Evolutionary conservation across 1,140 invertebrate species (phyloP).

Genomic region (Euwallacea fornicatus): DNA sequence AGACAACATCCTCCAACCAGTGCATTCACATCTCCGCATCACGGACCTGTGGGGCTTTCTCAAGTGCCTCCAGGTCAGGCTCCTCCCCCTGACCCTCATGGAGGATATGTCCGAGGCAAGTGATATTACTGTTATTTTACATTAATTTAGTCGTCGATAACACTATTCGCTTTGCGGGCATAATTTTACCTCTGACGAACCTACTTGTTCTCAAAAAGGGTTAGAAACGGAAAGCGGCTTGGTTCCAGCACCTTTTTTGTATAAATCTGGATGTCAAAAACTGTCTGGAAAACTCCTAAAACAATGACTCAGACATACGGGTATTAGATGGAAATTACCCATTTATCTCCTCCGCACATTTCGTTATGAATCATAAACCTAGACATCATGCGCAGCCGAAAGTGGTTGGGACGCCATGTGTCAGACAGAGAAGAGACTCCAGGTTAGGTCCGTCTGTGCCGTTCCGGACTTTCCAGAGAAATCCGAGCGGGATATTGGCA

Average conservation of each 20-base stretch:
- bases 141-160: not conserved
- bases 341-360: not conserved
- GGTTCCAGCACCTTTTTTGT: too few relatives aligned
- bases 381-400: constrained; percentile 19
- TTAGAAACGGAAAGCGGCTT: too few relatives aligned
- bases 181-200: too few relatives aligned
- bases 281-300: not conserved
- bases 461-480: constrained; percentile 30
- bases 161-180: too few relatives aligned
- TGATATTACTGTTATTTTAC: constrained; percentile 5
- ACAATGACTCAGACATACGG: not conserved
- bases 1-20: not conserved
- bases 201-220: too few relatives aligned
- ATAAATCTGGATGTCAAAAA: not conserved
- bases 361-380: constrained; percentile 8
- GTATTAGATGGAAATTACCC: constrained; percentile 1
- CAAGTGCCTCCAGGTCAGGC: not conserved
- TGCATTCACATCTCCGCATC: not conserved
- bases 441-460: constrained; percentile 3
- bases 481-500: constrained; percentile 14
- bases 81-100: not conserved
- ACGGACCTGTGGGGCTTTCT: not conserved
- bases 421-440: constrained; percentile 9
- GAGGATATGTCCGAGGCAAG: constrained; percentile 10
- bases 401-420: not conserved